Evolutionary conservation across 1,140 invertebrate species (phyloP).

Genomic region (Drosophila ironensis): DNA sequence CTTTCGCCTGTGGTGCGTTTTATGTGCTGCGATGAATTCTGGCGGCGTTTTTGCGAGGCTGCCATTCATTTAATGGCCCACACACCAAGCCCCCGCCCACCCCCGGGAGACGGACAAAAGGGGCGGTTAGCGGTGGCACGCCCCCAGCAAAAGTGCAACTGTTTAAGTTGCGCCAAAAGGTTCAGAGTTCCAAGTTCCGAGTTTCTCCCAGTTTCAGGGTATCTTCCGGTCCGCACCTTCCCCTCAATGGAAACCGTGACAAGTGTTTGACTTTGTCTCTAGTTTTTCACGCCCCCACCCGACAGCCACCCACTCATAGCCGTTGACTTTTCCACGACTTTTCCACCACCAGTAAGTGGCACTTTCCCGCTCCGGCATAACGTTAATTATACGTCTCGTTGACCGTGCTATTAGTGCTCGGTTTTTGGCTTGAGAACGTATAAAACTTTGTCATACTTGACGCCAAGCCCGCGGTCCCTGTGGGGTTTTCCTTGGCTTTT

Average conservation of each 20-base stretch:
- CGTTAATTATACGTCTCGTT: conserved; percentile 79
- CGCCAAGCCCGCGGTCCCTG: conserved; percentile 3
- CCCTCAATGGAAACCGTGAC: conserved; percentile 35
- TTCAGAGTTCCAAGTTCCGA: conserved; percentile 5
- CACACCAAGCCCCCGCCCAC: conserved; percentile 3
- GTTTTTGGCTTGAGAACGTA: conserved; percentile 62
- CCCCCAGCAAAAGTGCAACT: conserved; percentile 65
- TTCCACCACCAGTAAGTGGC: conserved; percentile 15
- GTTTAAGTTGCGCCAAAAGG: conserved; percentile 29
- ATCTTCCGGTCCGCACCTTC: neutral
- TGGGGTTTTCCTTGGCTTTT: conserved; percentile 1
- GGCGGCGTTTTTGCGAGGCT: conserved; percentile 61
- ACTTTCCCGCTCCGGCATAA: conserved; percentile 42
- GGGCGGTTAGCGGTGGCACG: conserved; percentile 4
- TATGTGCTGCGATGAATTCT: conserved; percentile 78
- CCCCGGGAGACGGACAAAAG: neutral
- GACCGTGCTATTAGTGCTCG: conserved; percentile 67
- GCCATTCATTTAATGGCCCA: conserved; percentile 69
- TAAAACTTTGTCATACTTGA: conserved; percentile 67
- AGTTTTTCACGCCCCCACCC: conserved; percentile 35
- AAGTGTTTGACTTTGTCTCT: conserved; percentile 75
- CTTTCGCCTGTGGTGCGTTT: conserved; percentile 65
- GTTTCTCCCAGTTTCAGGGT: conserved; percentile 8
- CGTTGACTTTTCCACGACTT: neutral
- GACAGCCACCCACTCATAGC: too few relatives aligned